phyloP scores from a whole-genome alignment of 35 echinoderm and acorn worm species.

The Apostichopus japonicus region DNA sequence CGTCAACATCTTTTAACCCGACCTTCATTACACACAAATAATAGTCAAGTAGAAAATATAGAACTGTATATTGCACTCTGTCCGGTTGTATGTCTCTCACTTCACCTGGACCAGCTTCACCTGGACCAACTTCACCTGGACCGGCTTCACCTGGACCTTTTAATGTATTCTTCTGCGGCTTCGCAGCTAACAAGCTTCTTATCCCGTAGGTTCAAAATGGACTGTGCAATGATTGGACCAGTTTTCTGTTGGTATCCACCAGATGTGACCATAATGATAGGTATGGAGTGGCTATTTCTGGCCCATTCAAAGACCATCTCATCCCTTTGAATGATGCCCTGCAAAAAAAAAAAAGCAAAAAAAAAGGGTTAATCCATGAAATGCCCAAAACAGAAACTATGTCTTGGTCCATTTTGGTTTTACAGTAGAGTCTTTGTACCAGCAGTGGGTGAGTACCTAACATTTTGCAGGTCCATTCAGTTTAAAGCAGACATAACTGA shows the following conservation, averaged over 20 bases:
- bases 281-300: constrained; percentile 54
- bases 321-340: constrained; percentile 86
- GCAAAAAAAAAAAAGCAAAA: not conserved
- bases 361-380: not conserved
- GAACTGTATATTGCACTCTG: too few relatives aligned
- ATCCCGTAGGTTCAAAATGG: constrained; percentile 82
- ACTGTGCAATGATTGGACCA: constrained; percentile 91
- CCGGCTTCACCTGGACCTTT: not conserved
- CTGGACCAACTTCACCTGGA: not conserved
- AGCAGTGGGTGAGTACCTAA: too few relatives aligned
- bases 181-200: constrained; percentile 67
- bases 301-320: constrained; percentile 86
- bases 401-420: too few relatives aligned
- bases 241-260: constrained; percentile 94
- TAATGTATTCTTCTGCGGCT: constrained; percentile 68
- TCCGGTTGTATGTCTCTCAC: too few relatives aligned
- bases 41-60: too few relatives aligned
- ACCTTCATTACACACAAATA: too few relatives aligned
- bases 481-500: too few relatives aligned
- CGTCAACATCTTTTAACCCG: too few relatives aligned
- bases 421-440: too few relatives aligned
- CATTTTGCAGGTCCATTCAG: too few relatives aligned
- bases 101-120: too few relatives aligned
- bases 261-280: constrained; percentile 95
- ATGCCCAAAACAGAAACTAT: too few relatives aligned